phyloP scores from a whole-genome alignment of 2,113 vertebrate species.

The Heptranchias perlo region DNA sequence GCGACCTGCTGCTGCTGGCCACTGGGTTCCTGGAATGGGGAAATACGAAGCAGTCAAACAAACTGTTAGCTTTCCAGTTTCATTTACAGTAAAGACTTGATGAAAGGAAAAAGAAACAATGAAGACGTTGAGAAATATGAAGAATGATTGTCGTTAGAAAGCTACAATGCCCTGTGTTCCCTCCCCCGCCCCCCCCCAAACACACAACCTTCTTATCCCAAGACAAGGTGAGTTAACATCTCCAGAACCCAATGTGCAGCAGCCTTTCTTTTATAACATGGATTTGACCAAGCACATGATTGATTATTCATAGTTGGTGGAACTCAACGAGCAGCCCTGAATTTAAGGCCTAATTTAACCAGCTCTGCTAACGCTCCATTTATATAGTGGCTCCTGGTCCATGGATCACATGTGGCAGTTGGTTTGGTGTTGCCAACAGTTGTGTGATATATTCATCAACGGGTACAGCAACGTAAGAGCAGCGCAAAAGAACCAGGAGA shows the following conservation, averaged over 20 bases:
- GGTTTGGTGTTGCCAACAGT: not conserved
- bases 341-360: not conserved
- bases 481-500: not conserved
- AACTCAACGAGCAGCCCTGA: too few species aligned
- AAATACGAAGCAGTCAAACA: not conserved
- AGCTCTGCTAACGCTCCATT: not conserved
- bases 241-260: not conserved
- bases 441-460: not conserved
- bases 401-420: not conserved
- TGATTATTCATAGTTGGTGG: too few species aligned
- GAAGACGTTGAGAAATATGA: not conserved
- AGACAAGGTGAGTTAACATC: not conserved
- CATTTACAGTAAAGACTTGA: not conserved
- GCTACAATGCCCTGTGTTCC: not conserved
- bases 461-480: not conserved
- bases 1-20: constrained; percentile 69
- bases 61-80: not conserved
- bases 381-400: not conserved
- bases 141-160: not conserved
- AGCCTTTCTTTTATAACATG: too few species aligned
- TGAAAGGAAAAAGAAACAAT: not conserved
- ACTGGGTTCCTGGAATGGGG: constrained; percentile 66
- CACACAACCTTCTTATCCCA: not conserved
- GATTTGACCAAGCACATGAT: too few species aligned
- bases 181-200: not conserved